Base-by-base conservation (phyloP, 2,797 vertebrate genomes). In the Microcaecilia unicolor region DNA sequence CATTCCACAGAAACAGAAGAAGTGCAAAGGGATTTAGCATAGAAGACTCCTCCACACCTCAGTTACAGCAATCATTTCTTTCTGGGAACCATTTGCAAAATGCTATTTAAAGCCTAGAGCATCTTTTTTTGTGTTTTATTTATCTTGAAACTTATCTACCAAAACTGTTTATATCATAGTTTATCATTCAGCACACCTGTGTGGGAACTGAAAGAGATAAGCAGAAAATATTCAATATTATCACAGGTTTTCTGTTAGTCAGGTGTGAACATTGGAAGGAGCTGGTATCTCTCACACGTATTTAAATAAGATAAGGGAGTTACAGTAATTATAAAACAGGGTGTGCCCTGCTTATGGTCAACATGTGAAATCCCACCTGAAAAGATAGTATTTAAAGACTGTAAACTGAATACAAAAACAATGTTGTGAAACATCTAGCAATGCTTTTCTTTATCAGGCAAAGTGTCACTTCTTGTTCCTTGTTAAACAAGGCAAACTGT, bases 271-370 rank as follows among this genome's bases (percentile, higher is more conserved):
- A 55, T 15, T 13, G 53, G 58, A 49, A 56, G 55, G 37, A 64
- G 45, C 67, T 37, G 24, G 50, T 80, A 71, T 70, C 70, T 73
- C 28, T 37, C 31, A 34, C 51, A 63, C 44, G 55, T 81, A 72
- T 86, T 83, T 80, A 82, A 81, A 72, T 42, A 67, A 84, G 85
- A 91, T 89, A 87, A 83, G 71, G 48, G 4, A 59, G 49, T 69
- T 31, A 36, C 32, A 36, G 37, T 68, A 64, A 78, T 78, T 82
- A 81, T 66, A 62, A 70, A 73, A 45, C 41, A 46, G 69, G 74
- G 81, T 62, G 80, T 80, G 71, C 65, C 61, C 40, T 65, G 41
- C 52, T 52, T 58, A 50, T 25, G 50, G 68, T 68, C 72, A 82
- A 70, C 57, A 67, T 43, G 51, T 73, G 48, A 71, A 70, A 73